Base-by-base conservation (phyloP, 2,888 invertebrate genomes). In the Melinaea marsaeus region DNA sequence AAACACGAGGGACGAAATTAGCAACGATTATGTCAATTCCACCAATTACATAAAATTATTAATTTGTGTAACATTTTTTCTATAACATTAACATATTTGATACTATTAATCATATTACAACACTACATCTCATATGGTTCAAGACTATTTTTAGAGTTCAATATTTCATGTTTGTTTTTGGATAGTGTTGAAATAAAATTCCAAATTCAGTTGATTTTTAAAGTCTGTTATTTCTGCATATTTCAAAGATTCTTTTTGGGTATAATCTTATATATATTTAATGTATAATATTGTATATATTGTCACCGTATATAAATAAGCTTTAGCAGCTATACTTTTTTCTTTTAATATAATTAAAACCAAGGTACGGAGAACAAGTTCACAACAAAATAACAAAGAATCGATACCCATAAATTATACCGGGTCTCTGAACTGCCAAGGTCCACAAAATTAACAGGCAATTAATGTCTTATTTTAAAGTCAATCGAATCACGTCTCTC, bases 381-480 rank as follows among this genome's bases (percentile, higher is more conserved):
- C 45, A 45, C 45, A 22, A 57, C 42, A 57, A 57, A 32, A 57
- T 55, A 34, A 61, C 46, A 34, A 33, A 7, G 56, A 42, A 55
- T 37, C 2, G 13, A 42, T 54, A 47, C 45, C 46, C 9, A 63
- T 58, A 71, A 75, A 72, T 74, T 75, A 70, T 57, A 63, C 66
- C 69, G 59, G 71, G 74, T 70, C 58, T 61, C n/a, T 68, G 70
- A 74, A 74, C 72, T 65, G 75, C 75, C 78, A 79, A 79, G 74
- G 84, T 80, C 79, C 77, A 81, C 78, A 69, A 71, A 72, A 69
- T 70, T 71, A 68, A 69, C 69, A 71, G 63, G 61, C 76, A 80
- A 82, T 82, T 81, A 81, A 76, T 66, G 73, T 70, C 75, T 80
- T 75, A 80, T 85, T 84, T 81, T 69, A 67, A 72, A 77, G 73